Base-by-base conservation (phyloP, 2,113 vertebrate species). In the Aldabrachelys gigantea region DNA sequence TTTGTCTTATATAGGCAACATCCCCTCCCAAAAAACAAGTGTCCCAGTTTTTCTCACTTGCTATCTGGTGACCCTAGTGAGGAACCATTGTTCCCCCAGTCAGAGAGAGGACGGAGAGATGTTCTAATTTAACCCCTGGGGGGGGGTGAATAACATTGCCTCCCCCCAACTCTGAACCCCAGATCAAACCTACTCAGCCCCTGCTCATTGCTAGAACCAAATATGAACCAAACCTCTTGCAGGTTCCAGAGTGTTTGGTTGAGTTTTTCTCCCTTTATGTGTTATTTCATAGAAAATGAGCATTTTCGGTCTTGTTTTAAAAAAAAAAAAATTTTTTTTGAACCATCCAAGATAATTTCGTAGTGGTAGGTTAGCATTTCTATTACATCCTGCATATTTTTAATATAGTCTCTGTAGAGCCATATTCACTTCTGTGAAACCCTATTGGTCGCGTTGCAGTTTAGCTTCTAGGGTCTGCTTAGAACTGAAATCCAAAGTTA, bases 401-500 rank as follows among this genome's bases (percentile, higher is more conserved):
- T 79, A 85, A 94, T 88, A 81, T 49, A 50, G 79, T 92, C 93
- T 88, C 89, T 79, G 12, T 81, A 83, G 25, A 82, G 82, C 56
- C 5, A 80, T 96, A 92, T 92, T 95, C 8, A 54, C 95, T 96
- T 95, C 75, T 90, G 94, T 92, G 8, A 93, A 93, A 47, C 85
- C 78, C 54, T 53, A 47, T 89, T 54, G 85, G 81, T 81, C 8
- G 0, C 88, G 65, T 57, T 94, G 90, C 87, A 94, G 83, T 72
- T 69, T 91, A 89, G 91, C 86, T 76, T 94, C 89, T 59, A 82
- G 92, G 90, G 92, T 79, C 56, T 96, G 31, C 83, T 95, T 90
- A 85, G 92, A 94, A 96, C 94, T 96, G 65, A 93, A 97, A 95
- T 84, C 96, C 94, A 94, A 93, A 95, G 94, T 59, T 0, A 0